Percentiles rank a stretch among this genome's conserved stretches.
Conservation (phyloP, 2,797 vertebrate genomes). For the Micromesistius poutassou region DNA sequence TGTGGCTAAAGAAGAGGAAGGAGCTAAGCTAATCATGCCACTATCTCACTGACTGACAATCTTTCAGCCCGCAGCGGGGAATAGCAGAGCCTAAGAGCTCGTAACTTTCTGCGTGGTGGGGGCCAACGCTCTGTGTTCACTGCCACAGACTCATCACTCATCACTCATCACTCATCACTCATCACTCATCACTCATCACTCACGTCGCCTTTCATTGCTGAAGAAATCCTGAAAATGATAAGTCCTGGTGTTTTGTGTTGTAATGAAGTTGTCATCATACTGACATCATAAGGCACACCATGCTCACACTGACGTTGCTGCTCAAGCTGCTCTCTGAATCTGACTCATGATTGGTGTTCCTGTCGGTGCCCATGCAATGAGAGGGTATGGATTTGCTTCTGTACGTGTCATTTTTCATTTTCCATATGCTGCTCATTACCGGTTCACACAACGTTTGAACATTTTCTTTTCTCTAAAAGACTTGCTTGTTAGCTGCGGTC, state of each 20-base stretch:
- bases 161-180: too few species aligned
- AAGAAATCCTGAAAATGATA: background rate
- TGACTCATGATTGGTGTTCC: background rate
- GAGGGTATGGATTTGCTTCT: background rate
- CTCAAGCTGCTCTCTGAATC: background rate
- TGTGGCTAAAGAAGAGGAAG: slow-evolving; percentile 39
- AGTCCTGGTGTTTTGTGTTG: background rate
- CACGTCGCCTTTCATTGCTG: background rate
- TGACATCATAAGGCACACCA: background rate
- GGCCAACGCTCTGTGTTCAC: background rate
- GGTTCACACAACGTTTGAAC: background rate
- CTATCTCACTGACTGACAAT: slow-evolving; percentile 32
- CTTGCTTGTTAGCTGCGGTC: background rate
- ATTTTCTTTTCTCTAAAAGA: background rate
- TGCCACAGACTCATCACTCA: background rate
- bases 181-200: background rate
- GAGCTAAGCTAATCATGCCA: slow-evolving; percentile 36
- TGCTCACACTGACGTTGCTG: background rate
- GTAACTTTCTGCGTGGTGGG: slow-evolving; percentile 25
- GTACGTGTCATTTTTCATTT: background rate
- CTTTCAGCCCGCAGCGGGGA: slow-evolving; percentile 26
- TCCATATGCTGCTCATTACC: background rate
- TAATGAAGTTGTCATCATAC: background rate
- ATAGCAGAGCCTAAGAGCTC: slow-evolving; percentile 32
- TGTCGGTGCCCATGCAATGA: background rate